Evolutionary conservation across 2,797 vertebrate genomes (phyloP).

Genomic region (Danio jaintianensis): DNA sequence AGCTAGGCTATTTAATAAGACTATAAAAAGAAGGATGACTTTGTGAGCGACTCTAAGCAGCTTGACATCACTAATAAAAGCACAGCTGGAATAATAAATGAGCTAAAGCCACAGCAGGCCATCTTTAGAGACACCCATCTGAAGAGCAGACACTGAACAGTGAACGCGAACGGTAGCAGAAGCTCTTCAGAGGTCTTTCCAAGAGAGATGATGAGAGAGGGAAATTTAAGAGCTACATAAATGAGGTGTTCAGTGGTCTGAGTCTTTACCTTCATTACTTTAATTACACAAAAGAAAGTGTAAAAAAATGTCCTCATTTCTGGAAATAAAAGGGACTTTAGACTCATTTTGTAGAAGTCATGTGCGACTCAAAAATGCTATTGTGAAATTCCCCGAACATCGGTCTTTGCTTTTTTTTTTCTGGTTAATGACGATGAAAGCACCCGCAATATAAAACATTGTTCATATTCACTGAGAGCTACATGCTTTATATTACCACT

Average conservation of each 20-base stretch:
- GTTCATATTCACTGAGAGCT: not conserved
- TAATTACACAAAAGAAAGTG: conserved; percentile 46
- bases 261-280: conserved; percentile 58
- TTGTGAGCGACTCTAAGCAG: not conserved
- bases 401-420: not conserved
- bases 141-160: conserved; percentile 9
- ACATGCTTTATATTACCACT: not conserved
- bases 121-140: conserved; percentile 4
- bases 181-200: conserved; percentile 11
- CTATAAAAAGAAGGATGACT: conserved; percentile 6
- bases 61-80: conserved; percentile 36
- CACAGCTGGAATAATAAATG: conserved; percentile 47
- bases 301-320: conserved; percentile 40
- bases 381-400: conserved; percentile 13
- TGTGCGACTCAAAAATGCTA: not conserved
- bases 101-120: conserved; percentile 16
- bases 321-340: not conserved
- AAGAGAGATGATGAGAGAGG: not conserved
- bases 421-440: not conserved
- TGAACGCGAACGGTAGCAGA: conserved; percentile 14
- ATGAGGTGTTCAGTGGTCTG: conserved; percentile 16
- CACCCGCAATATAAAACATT: not conserved
- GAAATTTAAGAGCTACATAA: conserved; percentile 5
- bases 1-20: not conserved
- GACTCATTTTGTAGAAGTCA: conserved; percentile 1